Conservation (phyloP, 2,113 vertebrate species). For the Brachyhypopomus occidentalis region DNA sequence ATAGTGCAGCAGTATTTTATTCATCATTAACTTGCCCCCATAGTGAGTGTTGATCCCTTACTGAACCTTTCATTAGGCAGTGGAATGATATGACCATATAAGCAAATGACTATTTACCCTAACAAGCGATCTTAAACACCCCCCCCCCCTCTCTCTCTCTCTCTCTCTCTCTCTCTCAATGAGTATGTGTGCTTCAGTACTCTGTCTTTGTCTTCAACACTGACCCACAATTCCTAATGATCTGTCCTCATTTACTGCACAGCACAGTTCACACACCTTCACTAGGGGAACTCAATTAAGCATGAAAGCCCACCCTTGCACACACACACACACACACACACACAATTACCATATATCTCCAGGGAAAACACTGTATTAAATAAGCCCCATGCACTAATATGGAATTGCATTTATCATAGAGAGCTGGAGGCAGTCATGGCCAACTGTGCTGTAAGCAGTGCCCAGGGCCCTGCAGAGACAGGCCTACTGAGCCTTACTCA, state of each 20-base stretch:
- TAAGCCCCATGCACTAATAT: constrained; percentile 29
- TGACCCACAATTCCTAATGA: constrained; percentile 51
- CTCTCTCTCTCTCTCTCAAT: neutral
- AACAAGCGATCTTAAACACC: neutral
- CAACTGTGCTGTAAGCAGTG: constrained; percentile 9
- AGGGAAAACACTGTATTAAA: constrained; percentile 40
- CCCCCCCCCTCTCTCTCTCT: neutral
- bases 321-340: constrained; percentile 8
- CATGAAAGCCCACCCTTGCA: constrained; percentile 13
- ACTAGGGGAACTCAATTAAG: constrained; percentile 38
- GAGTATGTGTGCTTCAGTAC: constrained; percentile 4
- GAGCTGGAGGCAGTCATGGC: constrained; percentile 23
- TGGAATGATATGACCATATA: neutral
- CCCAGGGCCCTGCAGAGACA: neutral
- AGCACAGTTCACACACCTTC: constrained; percentile 35
- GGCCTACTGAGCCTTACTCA: neutral
- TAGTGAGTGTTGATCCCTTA: constrained; percentile 18
- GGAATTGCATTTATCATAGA: constrained; percentile 42
- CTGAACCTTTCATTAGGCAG: constrained; percentile 39
- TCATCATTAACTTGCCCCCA: constrained; percentile 38
- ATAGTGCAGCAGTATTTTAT: constrained; percentile 32
- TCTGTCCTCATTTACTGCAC: constrained; percentile 44
- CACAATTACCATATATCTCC: neutral
- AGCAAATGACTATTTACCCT: constrained; percentile 31
- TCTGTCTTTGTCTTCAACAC: constrained; percentile 31